Base-by-base conservation (phyloP, 2,888 invertebrate species). In the Stenoptilia bipunctidactyla region DNA sequence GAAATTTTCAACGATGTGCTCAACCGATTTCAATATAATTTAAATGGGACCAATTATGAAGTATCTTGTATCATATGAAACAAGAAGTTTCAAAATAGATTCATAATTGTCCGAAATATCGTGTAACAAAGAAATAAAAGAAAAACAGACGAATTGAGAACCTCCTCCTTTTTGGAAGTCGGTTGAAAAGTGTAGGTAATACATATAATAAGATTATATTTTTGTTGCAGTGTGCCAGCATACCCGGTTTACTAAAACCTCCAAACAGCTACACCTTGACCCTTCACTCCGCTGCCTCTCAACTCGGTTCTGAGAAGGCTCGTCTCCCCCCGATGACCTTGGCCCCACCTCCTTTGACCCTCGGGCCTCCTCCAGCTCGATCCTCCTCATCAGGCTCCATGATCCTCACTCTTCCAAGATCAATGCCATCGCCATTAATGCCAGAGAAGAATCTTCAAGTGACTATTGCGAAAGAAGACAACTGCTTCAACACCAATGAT, bases 181-280 rank as follows among this genome's bases (percentile, higher is more conserved):
- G n/a, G n/a, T n/a, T n/a, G n/a, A n/a, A n/a, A n/a, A n/a, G n/a
- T n/a, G n/a, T n/a, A n/a, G n/a, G n/a, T n/a, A n/a, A n/a, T n/a
- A n/a, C n/a, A n/a, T n/a, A n/a, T n/a, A n/a, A n/a, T n/a, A n/a
- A n/a, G n/a, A n/a, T n/a, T n/a, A n/a, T n/a, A 20, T 37, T 34
- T 37, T 45, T 35, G 45, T 77, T 76, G 37, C 69, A 87, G 79
- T 87, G 87, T 49, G 56, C 75, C 52, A 89, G 89, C 52, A 86
- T 89, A 55, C 89, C 89, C 42, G 90, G 90, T 6, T 71, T 91
- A 40, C 66, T 91, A 38, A 91, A 90, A 53, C 90, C 90, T 12
- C 90, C 90, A 27, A 87, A 88, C 56, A 87, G 86, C 52, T 77
- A 84, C 47, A 84, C 84, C 0, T 45, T 85, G 39, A 85, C 85